Evolutionary conservation across 2,888 invertebrate species (phyloP).

Genomic region (Clunio marinus): DNA sequence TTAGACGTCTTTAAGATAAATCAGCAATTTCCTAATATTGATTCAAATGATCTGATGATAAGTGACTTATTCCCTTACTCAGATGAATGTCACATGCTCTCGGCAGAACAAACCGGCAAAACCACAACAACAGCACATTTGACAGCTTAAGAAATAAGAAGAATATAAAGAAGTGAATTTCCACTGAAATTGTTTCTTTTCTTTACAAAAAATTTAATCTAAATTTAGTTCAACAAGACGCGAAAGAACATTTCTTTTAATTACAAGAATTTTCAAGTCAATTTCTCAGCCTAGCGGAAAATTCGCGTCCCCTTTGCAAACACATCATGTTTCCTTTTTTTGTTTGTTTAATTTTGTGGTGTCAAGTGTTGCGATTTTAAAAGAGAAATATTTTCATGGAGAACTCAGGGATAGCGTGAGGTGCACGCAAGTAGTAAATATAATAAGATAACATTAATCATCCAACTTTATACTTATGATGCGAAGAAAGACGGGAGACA

Average conservation of each 20-base stretch:
- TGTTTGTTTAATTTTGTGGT: constrained; percentile 7
- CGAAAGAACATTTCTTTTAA: constrained; percentile 23
- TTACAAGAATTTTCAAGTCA: constrained; percentile 9
- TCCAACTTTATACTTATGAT: background rate
- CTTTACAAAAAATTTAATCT: constrained; percentile 5
- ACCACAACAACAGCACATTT: background rate
- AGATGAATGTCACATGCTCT: too few relatives aligned
- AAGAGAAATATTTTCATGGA: background rate
- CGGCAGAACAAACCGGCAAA: background rate
- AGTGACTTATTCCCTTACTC: background rate
- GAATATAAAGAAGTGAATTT: background rate
- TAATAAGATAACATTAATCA: constrained; percentile 32
- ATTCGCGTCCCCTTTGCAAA: constrained; percentile 17
- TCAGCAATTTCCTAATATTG: background rate
- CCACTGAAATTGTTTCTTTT: background rate
- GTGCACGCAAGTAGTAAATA: constrained; percentile 25
- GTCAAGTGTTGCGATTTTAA: constrained; percentile 12
- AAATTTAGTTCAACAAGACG: constrained; percentile 4
- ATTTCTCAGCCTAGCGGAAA: constrained; percentile 14
- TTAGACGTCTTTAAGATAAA: constrained; percentile 17
- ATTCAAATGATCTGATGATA: background rate
- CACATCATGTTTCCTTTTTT: background rate
- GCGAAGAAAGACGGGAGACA: background rate
- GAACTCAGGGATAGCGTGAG: background rate
- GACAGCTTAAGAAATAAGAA: background rate